Conservation (phyloP, 2,113 vertebrate genomes). For the Oxyura jamaicensis region DNA sequence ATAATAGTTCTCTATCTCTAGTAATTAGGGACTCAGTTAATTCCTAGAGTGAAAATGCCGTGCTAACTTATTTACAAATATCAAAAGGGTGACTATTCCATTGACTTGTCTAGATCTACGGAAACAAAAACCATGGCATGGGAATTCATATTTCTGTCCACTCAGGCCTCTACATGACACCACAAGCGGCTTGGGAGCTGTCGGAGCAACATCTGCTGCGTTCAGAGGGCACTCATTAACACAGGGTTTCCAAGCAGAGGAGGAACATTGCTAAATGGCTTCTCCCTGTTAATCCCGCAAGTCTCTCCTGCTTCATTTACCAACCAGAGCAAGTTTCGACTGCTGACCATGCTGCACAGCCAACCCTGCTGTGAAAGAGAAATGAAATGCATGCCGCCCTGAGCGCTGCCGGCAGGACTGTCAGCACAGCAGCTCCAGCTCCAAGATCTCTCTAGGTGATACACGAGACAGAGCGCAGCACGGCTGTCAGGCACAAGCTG, state of each 20-base stretch:
- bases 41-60: constrained; percentile 25
- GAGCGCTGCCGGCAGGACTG: not conserved
- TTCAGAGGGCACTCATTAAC: constrained; percentile 27
- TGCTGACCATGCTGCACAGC: not conserved
- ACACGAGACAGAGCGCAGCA: not conserved
- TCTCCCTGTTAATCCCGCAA: not conserved
- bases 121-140: constrained; percentile 22
- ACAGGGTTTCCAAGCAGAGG: not conserved
- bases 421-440: not conserved
- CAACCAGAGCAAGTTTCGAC: not conserved
- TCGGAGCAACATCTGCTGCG: constrained; percentile 24
- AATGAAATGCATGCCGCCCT: not conserved
- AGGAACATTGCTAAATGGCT: not conserved
- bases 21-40: constrained; percentile 61
- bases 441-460: constrained; percentile 20
- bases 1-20: constrained; percentile 36
- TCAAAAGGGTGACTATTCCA: constrained; percentile 62
- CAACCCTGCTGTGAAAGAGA: not conserved
- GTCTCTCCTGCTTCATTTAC: not conserved
- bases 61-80: constrained; percentile 66
- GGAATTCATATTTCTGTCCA: constrained; percentile 54
- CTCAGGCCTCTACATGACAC: not conserved
- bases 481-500: constrained; percentile 69
- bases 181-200: constrained; percentile 12
- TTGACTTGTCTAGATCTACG: not conserved